phyloP scores from a whole-genome alignment of 2,113 vertebrate species.

The Jaculus jaculus region DNA sequence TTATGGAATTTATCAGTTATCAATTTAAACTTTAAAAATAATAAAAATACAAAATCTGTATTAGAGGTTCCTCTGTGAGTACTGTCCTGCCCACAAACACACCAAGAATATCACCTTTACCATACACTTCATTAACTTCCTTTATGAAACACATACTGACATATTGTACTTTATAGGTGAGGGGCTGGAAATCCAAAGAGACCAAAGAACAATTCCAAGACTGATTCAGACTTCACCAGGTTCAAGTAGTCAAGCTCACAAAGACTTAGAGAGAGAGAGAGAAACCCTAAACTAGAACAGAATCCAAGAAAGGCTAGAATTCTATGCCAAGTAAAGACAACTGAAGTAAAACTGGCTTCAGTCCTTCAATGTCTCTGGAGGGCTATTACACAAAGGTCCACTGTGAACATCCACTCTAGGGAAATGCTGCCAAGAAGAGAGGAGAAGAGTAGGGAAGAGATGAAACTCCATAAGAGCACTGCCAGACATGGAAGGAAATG shows the following conservation, averaged over 20 bases:
- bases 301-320: not conserved
- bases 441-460: not conserved
- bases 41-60: too few relatives aligned
- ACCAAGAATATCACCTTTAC: not conserved
- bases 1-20: too few relatives aligned
- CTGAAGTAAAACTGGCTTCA: not conserved
- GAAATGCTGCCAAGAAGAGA: not conserved
- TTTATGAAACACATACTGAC: not conserved
- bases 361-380: not conserved
- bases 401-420: not conserved
- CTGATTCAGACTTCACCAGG: not conserved
- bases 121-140: not conserved
- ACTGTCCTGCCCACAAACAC: not conserved
- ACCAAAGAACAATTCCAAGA: not conserved
- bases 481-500: not conserved
- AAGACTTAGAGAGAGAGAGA: not conserved
- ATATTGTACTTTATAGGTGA: not conserved
- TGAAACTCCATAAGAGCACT: not conserved
- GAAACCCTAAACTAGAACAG: not conserved
- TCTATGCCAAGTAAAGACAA: not conserved
- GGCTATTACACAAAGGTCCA: not conserved
- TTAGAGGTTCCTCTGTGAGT: not conserved
- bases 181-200: not conserved
- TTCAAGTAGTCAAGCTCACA: not conserved
- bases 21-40: too few relatives aligned